Conservation (phyloP, 2,113 vertebrate species). For the Leptosomus discolor region DNA sequence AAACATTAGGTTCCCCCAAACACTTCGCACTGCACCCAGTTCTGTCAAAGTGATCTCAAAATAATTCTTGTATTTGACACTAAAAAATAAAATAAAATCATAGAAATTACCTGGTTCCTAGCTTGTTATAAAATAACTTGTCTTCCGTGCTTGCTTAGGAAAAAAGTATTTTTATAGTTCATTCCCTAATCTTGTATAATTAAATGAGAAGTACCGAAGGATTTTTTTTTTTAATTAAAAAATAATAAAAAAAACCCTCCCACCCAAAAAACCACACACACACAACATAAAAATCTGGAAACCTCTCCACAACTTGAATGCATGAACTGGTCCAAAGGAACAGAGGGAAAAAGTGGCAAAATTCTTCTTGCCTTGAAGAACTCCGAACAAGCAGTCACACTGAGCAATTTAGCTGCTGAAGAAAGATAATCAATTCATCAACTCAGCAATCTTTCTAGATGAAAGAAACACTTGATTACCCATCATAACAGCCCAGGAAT, state of each 20-base stretch:
- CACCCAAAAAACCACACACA: not conserved
- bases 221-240: too few relatives aligned
- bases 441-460: not conserved
- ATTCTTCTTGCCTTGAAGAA: not conserved
- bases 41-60: not conserved
- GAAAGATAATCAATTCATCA: not conserved
- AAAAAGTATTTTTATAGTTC: not conserved
- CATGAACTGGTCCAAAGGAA: not conserved
- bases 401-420: not conserved
- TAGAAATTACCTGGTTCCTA: not conserved
- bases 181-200: not conserved
- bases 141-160: not conserved
- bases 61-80: not conserved
- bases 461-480: slow-evolving; percentile 16
- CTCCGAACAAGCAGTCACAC: not conserved
- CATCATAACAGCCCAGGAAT: not conserved
- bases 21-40: not conserved
- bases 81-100: not conserved
- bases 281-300: not conserved
- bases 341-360: not conserved
- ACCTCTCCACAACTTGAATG: not conserved
- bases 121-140: not conserved
- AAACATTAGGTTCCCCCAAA: not conserved
- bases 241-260: not conserved
- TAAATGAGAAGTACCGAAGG: not conserved